Evolutionary conservation across 1,140 invertebrate genomes (phyloP).

Genomic region (Meloidogyne chitwoodi): DNA sequence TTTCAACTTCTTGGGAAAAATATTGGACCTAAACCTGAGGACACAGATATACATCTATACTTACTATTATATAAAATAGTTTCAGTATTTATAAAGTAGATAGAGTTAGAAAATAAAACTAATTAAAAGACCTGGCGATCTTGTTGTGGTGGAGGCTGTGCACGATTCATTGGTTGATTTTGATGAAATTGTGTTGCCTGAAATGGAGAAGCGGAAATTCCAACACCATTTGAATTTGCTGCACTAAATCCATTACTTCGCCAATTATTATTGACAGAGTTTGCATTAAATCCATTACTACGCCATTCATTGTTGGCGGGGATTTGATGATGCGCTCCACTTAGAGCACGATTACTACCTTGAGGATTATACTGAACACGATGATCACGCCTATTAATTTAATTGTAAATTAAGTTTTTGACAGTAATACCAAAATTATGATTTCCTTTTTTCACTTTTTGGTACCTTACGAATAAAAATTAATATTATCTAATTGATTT

Average conservation of each 20-base stretch:
- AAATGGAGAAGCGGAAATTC: neutral
- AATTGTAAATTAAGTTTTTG: neutral
- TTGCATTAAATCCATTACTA: neutral
- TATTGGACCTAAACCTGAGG: too few species aligned
- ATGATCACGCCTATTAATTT: conserved; percentile 43
- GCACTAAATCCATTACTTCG: neutral
- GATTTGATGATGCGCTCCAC: neutral
- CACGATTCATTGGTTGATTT: neutral
- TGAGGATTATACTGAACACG: conserved; percentile 43
- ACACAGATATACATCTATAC: too few species aligned
- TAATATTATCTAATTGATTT: too few species aligned
- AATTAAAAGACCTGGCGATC: neutral
- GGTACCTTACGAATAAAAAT: too few species aligned
- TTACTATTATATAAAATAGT: too few species aligned
- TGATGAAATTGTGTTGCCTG: neutral
- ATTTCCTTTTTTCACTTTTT: too few species aligned
- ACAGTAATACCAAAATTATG: neutral
- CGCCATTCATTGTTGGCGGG: neutral
- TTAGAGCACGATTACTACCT: neutral
- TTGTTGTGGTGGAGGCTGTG: neutral
- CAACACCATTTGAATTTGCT: neutral
- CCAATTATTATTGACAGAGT: neutral
- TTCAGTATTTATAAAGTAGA: too few species aligned
- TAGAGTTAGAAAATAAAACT: too few species aligned
- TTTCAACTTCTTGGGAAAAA: too few species aligned